These are phyloP conservation scores for Trichonephila inaurata DNA, from an alignment of 1,140 invertebrate species.

Conservation along the genomic window DNA sequence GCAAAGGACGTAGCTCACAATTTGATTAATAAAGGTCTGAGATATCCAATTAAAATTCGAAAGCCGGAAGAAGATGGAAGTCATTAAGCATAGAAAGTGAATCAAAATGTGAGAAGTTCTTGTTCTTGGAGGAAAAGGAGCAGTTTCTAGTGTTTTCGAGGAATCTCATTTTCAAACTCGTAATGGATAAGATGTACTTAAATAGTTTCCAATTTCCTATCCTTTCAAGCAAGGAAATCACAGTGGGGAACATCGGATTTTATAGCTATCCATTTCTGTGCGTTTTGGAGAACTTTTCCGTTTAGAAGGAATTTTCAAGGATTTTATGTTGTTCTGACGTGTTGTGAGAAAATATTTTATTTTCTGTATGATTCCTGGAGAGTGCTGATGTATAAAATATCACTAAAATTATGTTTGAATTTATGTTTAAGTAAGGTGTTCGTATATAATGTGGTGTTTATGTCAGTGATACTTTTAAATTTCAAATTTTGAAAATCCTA, in stretches of 20 bases:
- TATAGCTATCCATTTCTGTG: not conserved
- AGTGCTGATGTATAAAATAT: no score
- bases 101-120: constrained; percentile 32
- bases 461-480: no score
- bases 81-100: constrained; percentile 22
- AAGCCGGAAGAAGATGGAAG: not conserved
- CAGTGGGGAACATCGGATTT: not conserved
- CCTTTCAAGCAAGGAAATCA: not conserved
- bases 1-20: not conserved
- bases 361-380: no score
- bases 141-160: not conserved
- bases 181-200: constrained; percentile 25
- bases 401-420: no score
- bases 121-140: not conserved
- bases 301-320: not conserved
- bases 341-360: no score
- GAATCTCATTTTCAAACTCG: not conserved
- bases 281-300: not conserved
- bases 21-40: constrained; percentile 3
- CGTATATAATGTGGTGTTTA: no score
- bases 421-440: no score
- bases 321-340: no score
- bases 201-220: constrained; percentile 52
- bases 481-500: no score
- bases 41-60: constrained; percentile 40